Conservation (phyloP, 2,888 invertebrate genomes). For the Glyphotaelius pellucidus region DNA sequence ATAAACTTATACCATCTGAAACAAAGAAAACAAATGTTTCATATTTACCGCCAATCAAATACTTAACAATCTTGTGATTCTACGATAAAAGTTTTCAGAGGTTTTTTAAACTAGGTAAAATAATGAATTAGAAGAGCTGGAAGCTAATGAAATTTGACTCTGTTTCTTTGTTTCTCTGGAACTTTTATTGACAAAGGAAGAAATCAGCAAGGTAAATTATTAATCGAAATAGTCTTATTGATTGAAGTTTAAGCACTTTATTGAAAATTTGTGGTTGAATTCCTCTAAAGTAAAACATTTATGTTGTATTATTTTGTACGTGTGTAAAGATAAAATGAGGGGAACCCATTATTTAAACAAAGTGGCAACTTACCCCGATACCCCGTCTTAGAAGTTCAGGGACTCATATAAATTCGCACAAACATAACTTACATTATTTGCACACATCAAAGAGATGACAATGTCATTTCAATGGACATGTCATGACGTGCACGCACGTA, state of each 20-base stretch:
- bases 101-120: not conserved
- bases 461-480: too few relatives aligned
- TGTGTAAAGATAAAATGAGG: not conserved
- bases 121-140: not conserved
- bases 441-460: too few relatives aligned
- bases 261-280: not conserved
- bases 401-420: not conserved
- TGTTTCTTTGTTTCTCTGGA: too few relatives aligned
- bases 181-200: not conserved
- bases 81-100: not conserved
- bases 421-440: not conserved
- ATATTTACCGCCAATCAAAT: not conserved
- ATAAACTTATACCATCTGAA: slow-evolving; percentile 97
- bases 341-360: not conserved
- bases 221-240: not conserved
- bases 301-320: not conserved
- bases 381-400: not conserved
- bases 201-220: not conserved
- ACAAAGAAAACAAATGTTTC: slow-evolving; percentile 72
- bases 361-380: slow-evolving; percentile 10
- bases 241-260: not conserved
- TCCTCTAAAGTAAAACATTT: not conserved
- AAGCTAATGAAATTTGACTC: not conserved
- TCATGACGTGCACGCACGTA: not conserved
- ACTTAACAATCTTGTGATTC: not conserved